Evolutionary conservation across 1,140 invertebrate species (phyloP), one percentile per base, ranked within the genome.

Genomic region (Drosophila persimilis): DNA sequence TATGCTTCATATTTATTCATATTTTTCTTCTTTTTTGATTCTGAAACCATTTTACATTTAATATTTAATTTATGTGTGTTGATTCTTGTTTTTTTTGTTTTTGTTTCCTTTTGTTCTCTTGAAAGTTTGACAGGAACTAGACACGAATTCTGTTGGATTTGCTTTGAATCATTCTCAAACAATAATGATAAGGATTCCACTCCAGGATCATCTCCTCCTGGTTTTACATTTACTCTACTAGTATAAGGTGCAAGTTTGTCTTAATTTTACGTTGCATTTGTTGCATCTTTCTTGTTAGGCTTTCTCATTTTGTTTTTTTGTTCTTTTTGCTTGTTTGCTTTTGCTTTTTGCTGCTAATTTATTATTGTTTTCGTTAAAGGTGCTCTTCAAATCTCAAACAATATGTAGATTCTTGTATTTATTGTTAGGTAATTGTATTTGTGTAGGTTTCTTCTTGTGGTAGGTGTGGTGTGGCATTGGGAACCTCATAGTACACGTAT

Each of bases 11-110:
- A 29, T 29, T 29, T 31, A 31, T 31, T 80, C 11, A 51, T 65
- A 58, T 51, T 55, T 71, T 39, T 53, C 60, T 88, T 66, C 24
- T 62, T 44, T 71, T 86, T 81, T 78, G 83, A 88, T 88, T 89
- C 71, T 88, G 83, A 88, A 88, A 88, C 83, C 83, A 88, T 88
- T 88, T 85, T 88, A 78, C 75, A 83, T 88, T 86, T 86, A 88
- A 89, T 74, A 88, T 83, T 88, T 83, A 85, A 69, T 85, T 52
- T 46, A 63, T 73, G 52, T 54, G 72, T 52, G 50, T 46, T 58
- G 31, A 51, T 78, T 71, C 66, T 60, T 67, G 50, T 67, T 61
- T 57, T 17, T 17, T 17, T 17, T 17, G 17, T 17, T 17, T 17
- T 17, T 17, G 17, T 17, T 17, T 85, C 35, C 20, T 53, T 66